Base-by-base conservation (phyloP, 2,113 vertebrate genomes). In the Indicator maculatus region DNA sequence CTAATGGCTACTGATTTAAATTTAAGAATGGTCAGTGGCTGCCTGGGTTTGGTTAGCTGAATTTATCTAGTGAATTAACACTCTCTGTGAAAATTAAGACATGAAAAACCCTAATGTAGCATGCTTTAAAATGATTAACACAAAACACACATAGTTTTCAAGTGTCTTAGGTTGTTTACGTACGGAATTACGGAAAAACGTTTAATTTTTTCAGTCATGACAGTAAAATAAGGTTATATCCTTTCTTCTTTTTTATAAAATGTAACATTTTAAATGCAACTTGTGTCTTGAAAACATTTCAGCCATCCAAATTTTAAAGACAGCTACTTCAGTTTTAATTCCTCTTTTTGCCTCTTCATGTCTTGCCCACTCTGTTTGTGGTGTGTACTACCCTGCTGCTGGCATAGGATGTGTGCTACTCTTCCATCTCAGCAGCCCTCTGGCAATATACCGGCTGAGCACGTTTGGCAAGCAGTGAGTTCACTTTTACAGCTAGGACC, bases 361-460 rank as follows among this genome's bases (percentile, higher is more conserved):
- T 70, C 45, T 64, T 4, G 1, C 12, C n/a, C 11, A 45, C 20
- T 47, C 50, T 1, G 1, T 26, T 64, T 31, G 53, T 36, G 24
- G 14, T 20, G 9, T 13, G 21, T 9, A 26, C 44, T 26, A 16
- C 20, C 20, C 45, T 27, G 14, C 6, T 83, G 33, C 67, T 75
- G n/a, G 36, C 2, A 1, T 7, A 38, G 31, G 20, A 36, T 0
- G 0, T 3, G 24, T n/a, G 30, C 5, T 6, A 6, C 44, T 36
- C 52, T 66, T 52, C 20, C 69, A 55, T 21, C 59, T 65, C 45
- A 71, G 45, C 63, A 87, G 41, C 52, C 71, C 44, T 17, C 50
- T 16, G 44, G n/a, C 56, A 78, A 30, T 0, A 2, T 6, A 20
- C 41, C 31, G 64, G 30, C 23, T 52, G 36, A 66, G 60, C 27